Conservation (phyloP, 2,113 vertebrate genomes). For the Enhydra lutris region DNA sequence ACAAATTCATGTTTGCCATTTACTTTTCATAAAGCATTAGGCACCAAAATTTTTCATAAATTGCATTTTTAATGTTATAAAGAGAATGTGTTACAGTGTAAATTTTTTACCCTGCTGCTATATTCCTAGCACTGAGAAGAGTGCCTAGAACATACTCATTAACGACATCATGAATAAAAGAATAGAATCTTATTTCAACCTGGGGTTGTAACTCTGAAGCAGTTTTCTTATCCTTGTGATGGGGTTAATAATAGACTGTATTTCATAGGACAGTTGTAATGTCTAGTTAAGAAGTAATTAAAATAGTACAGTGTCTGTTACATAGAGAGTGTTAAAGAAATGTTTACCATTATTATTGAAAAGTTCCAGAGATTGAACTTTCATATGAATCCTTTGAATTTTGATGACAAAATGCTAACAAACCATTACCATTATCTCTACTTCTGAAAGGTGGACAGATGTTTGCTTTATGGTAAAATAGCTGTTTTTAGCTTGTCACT, state of each 20-base stretch:
- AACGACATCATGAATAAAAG: not conserved
- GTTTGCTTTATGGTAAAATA: not conserved
- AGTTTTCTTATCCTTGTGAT: not conserved
- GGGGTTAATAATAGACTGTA: not conserved
- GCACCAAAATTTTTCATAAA: not conserved
- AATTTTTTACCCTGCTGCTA: not conserved
- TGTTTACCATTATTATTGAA: not conserved
- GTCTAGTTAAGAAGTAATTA: constrained; percentile 8
- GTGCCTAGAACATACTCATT: not conserved
- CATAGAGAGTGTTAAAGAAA: not conserved
- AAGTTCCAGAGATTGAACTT: not conserved
- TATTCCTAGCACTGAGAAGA: not conserved
- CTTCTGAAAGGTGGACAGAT: constrained; percentile 1
- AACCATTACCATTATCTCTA: not conserved
- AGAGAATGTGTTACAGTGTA: not conserved
- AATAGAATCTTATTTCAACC: not conserved
- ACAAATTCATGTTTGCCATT: not conserved
- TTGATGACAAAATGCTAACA: constrained; percentile 6
- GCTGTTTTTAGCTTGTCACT: not conserved
- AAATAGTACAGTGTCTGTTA: not conserved
- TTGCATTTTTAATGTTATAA: not conserved
- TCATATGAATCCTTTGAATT: constrained; percentile 15
- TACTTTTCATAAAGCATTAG: not conserved
- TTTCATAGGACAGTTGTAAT: not conserved
- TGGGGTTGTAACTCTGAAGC: not conserved